Base-by-base conservation (phyloP, 2,797 vertebrate genomes). In the Acanthurus lineatus region DNA sequence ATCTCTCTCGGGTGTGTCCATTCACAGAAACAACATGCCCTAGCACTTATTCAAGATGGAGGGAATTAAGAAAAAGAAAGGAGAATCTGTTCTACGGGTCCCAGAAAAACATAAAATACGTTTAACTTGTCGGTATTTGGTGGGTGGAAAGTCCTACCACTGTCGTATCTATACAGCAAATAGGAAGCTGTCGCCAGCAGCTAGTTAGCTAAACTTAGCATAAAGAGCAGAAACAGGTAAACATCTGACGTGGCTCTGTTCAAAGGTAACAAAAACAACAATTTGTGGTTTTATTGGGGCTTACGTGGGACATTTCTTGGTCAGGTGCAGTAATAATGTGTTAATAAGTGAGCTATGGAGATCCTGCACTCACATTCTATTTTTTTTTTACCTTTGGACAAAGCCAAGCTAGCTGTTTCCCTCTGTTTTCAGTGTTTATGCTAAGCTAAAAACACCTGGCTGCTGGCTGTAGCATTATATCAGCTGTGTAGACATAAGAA, bases 21-120 rank as follows among this genome's bases (percentile, higher is more conserved):
- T 76, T 64, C 48, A 67, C 59, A 48, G 42, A 60, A 73, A 72
- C 17, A 53, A 74, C 70, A 64, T n/a, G 64, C 71, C 60, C 54
- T 12, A 47, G 70, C 45, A 74, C 57, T 73, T n/a, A 48, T 17
- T 58, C 9, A 3, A 82, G 59, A 56, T 2, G 0, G 25, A 42
- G 44, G n/a, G 32, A 38, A 65, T 35, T 64, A 52, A 57, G 15
- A 28, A 67, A 80, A 35, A 69, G 38, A 38, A 6, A 60, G n/a
- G 12, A 57, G 47, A 15, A 69, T 69, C 8, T 60, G 5, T 25
- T 62, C 60, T 45, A 25, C 10, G 40, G 8, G 10, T 49, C 9
- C 4, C 22, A 3, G 45, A 15, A 48, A 64, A 38, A 10, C 28
- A 11, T 17, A 42, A 60, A 28, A 9, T 19, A 35, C 28, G 11